Evolutionary conservation across 2,113 vertebrate genomes (phyloP), one percentile per base, ranked within the genome.

Genomic region (Gobius niger): DNA sequence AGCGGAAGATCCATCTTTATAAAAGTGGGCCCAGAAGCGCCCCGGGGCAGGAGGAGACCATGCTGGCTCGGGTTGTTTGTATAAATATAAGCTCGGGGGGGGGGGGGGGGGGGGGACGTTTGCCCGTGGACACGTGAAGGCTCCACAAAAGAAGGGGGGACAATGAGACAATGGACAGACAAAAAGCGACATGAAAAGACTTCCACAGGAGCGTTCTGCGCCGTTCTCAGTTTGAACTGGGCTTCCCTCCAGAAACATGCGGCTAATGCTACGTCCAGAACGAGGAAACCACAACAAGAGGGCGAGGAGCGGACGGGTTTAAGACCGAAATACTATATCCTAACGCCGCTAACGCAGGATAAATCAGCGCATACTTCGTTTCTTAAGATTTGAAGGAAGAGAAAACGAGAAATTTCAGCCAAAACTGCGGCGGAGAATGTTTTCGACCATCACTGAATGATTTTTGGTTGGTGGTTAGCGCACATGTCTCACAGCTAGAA

Each of bases 121-220:
- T 67, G 71, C 63, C 42, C 47, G 65, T 2, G 59, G 67, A 67
- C 87, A 83, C 79, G 85, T 88, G 90, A 85, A 74, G 51, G 63
- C 18, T 70, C 76, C 77, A 90, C 90, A 89, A 80, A n/a, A n/a
- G n/a, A 81, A 81, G 64, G 47, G 18, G 9, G 34, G 71, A 80
- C 82, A 81, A 81, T 56, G 67, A 59, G 11, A 90, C 88, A 91
- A 91, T 70, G 66, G 69, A 44, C 63, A n/a, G n/a, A n/a, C 41
- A 62, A 5, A 18, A 67, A 41, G 56, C 24, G 66, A 6, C 14
- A 72, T 78, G 76, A 70, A 75, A 50, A 9, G 16, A 62, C 61
- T 18, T 47, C 61, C 16, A 57, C 69, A 80, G 19, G 40, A 66
- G 54, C 44, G 44, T 60, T 78, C 75, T 64, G 73, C 71, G 71